Percentiles rank a stretch among this genome's conserved stretches.
These are phyloP conservation scores for Cryptoblepharus egeriae DNA, from an alignment of 2,797 vertebrate genomes.

Conservation along the genomic window DNA sequence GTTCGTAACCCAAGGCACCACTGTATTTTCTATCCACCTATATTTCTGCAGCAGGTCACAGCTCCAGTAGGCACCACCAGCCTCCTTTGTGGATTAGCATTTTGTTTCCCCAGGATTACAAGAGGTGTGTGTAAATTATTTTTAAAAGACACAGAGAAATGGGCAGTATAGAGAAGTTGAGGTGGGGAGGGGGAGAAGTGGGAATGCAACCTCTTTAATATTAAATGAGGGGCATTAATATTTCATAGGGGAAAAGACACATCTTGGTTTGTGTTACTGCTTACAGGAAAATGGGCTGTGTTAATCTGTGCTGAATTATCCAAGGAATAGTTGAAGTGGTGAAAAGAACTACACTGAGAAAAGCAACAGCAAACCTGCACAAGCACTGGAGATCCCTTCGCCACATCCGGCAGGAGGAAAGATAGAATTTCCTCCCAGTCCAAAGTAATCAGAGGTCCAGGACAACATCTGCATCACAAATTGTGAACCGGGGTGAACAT, in stretches of 20 bases:
- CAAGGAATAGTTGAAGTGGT: slow-evolving; percentile 49
- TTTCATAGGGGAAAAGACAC: slow-evolving; percentile 67
- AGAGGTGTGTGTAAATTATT: slow-evolving; percentile 63
- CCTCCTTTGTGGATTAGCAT: slow-evolving; percentile 43
- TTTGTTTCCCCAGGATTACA: slow-evolving; percentile 31
- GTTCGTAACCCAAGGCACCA: slow-evolving; percentile 4
- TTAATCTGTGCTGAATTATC: slow-evolving; percentile 57
- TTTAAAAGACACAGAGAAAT: slow-evolving; percentile 65
- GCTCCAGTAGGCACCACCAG: slow-evolving; percentile 9
- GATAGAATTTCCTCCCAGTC: not conserved
- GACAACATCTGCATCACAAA: slow-evolving; percentile 11
- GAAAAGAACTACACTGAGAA: slow-evolving; percentile 54
- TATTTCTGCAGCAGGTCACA: slow-evolving; percentile 19
- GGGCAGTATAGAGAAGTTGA: slow-evolving; percentile 13
- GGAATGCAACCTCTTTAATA: slow-evolving; percentile 61
- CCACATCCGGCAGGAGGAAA: slow-evolving; percentile 1
- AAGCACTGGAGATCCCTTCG: not conserved
- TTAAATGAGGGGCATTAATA: slow-evolving; percentile 64
- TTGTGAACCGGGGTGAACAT: too few relatives aligned
- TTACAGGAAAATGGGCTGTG: slow-evolving; percentile 60
- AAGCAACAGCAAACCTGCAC: slow-evolving; percentile 26
- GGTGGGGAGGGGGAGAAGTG: slow-evolving; percentile 2
- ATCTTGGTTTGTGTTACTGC: slow-evolving; percentile 55
- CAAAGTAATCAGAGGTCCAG: slow-evolving; percentile 14
- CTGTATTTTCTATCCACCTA: slow-evolving; percentile 16